A percentile compares a stretch with the other conserved stretches of the same genome.
phyloP scores from a whole-genome alignment of 2,888 invertebrate species.

The Cybosia mesomella region DNA sequence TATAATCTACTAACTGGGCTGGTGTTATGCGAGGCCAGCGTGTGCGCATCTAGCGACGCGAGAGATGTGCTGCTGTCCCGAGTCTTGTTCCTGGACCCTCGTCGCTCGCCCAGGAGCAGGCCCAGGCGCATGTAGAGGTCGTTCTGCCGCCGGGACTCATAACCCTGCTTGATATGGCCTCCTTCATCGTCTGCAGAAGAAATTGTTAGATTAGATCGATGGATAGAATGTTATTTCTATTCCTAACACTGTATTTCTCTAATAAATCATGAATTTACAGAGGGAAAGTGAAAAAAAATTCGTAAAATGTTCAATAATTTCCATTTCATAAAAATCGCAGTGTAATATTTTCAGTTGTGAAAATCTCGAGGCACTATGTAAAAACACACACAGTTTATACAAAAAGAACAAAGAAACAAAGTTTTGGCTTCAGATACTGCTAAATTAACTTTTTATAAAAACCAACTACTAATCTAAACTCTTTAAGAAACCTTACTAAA shows the following conservation, averaged over 20 bases:
- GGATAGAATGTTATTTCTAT: no score
- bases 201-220: not conserved
- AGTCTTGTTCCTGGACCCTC: conserved; percentile 82
- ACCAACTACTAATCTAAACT: not conserved
- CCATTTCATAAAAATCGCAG: no score
- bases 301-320: no score
- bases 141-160: conserved; percentile 86
- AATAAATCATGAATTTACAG: no score
- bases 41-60: conserved; percentile 88
- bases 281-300: no score
- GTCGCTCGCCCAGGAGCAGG: conserved; percentile 91
- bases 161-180: conserved; percentile 89
- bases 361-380: no score
- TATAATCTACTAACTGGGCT: conserved; percentile 89
- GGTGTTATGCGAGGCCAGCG: conserved; percentile 92
- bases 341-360: no score
- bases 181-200: conserved; percentile 90
- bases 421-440: no score
- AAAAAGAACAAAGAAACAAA: no score
- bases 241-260: no score
- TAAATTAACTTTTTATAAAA: not conserved
- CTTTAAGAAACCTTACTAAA: no score
- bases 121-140: conserved; percentile 95
- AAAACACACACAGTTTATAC: no score
- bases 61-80: conserved; percentile 84